These are phyloP conservation scores for Motacilla tschutschensis DNA, from an alignment of 2,113 vertebrate genomes.

Conservation along the genomic window DNA sequence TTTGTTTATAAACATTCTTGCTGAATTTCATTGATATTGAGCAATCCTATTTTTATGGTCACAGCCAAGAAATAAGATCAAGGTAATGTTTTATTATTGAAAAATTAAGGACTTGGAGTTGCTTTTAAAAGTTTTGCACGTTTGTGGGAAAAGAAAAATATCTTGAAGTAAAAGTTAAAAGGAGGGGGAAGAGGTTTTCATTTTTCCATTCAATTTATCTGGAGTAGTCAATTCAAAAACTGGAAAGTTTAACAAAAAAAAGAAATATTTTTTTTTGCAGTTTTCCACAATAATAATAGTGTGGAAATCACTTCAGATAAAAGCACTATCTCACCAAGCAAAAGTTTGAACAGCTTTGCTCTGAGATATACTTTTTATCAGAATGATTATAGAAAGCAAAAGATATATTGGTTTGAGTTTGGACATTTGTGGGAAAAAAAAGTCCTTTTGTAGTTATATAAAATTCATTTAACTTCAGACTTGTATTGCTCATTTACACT, in stretches of 20 bases:
- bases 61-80: not conserved
- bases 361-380: not conserved
- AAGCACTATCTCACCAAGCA: not conserved
- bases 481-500: not conserved
- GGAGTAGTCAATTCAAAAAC: not conserved
- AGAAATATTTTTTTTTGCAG: not conserved
- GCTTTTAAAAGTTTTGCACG: not conserved
- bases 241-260: not conserved
- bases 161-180: not conserved
- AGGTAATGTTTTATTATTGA: not conserved
- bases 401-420: not conserved
- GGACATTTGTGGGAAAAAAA: not conserved
- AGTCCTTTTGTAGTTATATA: not conserved
- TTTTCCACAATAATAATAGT: not conserved
- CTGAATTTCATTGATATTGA: not conserved
- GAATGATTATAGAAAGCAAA: not conserved
- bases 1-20: not conserved
- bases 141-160: not conserved
- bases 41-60: not conserved
- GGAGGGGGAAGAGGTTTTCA: rapidly evolving
- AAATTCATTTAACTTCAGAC: not conserved
- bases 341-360: not conserved
- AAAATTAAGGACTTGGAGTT: not conserved
- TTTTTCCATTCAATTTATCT: not conserved
- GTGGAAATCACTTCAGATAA: not conserved